These are phyloP conservation scores for Leptinotarsa juncta DNA, from an alignment of 2,888 invertebrate species.

Conservation along the genomic window DNA sequence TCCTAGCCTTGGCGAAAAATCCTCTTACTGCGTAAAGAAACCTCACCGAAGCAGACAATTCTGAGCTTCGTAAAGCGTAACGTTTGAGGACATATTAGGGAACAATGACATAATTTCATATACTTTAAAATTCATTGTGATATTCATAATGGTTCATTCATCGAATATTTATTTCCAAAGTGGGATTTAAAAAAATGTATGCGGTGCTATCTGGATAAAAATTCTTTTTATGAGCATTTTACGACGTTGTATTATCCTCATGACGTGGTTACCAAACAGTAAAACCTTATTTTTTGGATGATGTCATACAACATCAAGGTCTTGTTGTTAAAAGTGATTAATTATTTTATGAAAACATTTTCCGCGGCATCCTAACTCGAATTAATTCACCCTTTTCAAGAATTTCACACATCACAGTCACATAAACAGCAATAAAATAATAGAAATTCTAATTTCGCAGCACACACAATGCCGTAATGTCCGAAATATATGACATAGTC, in stretches of 20 bases:
- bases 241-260: not conserved
- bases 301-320: constrained; percentile 9
- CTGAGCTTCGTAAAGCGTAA: no score
- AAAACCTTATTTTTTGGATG: constrained; percentile 10
- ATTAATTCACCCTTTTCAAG: constrained; percentile 10
- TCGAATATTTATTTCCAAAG: no score
- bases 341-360: constrained; percentile 18
- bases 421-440: constrained; percentile 15
- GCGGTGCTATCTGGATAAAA: not conserved
- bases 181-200: not conserved
- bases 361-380: not conserved
- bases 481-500: not conserved
- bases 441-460: not conserved
- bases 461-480: constrained; percentile 9
- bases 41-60: no score
- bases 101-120: no score
- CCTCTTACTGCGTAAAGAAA: no score
- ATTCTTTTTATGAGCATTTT: not conserved
- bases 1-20: no score
- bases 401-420: constrained; percentile 16
- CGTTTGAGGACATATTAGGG: no score
- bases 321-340: constrained; percentile 17
- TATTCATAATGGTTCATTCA: no score
- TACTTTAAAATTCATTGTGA: no score
- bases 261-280: not conserved